Percentiles rank a stretch among this genome's conserved stretches.
Evolutionary conservation across 2,888 invertebrate genomes (phyloP).

Genomic region (Mayetiola destructor): DNA sequence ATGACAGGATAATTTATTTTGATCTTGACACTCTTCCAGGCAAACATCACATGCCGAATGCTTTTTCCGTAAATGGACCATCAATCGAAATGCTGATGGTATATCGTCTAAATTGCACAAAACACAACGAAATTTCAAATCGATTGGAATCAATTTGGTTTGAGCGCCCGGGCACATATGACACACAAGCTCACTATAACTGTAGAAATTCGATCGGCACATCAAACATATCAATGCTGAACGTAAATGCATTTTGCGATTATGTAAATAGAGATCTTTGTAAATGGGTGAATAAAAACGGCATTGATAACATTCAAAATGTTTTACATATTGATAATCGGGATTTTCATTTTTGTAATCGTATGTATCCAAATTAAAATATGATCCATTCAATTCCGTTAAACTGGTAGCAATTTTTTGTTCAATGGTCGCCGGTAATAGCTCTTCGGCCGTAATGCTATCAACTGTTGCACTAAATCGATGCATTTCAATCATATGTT

Average conservation of each 20-base stretch:
- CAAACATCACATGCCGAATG: slow-evolving; percentile 82
- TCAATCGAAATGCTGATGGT: slow-evolving; percentile 73
- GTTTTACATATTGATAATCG: slow-evolving; percentile 42
- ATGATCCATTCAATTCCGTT: slow-evolving; percentile 45
- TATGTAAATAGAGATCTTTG: slow-evolving; percentile 75
- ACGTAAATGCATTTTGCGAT: slow-evolving; percentile 74
- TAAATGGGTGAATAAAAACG: slow-evolving; percentile 61
- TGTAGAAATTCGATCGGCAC: slow-evolving; percentile 77
- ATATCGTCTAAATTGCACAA: slow-evolving; percentile 61
- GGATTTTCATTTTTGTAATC: background rate
- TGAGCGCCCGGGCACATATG: slow-evolving; percentile 69
- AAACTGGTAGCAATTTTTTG: slow-evolving; percentile 47
- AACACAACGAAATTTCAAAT: slow-evolving; percentile 66
- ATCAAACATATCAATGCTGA: slow-evolving; percentile 67
- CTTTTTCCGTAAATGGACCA: slow-evolving; percentile 73
- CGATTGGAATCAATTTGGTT: slow-evolving; percentile 33
- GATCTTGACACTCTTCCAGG: slow-evolving; percentile 64
- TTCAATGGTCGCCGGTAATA: slow-evolving; percentile 55
- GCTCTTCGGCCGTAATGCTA: slow-evolving; percentile 60
- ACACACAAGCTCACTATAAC: slow-evolving; percentile 73
- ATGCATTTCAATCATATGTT: slow-evolving; percentile 68
- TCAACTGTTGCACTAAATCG: slow-evolving; percentile 64
- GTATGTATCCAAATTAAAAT: slow-evolving; percentile 52
- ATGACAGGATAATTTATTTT: slow-evolving; percentile 62
- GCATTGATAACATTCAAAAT: slow-evolving; percentile 78